Base-by-base conservation (phyloP, 1,140 invertebrate species). In the Drosophila cardini region DNA sequence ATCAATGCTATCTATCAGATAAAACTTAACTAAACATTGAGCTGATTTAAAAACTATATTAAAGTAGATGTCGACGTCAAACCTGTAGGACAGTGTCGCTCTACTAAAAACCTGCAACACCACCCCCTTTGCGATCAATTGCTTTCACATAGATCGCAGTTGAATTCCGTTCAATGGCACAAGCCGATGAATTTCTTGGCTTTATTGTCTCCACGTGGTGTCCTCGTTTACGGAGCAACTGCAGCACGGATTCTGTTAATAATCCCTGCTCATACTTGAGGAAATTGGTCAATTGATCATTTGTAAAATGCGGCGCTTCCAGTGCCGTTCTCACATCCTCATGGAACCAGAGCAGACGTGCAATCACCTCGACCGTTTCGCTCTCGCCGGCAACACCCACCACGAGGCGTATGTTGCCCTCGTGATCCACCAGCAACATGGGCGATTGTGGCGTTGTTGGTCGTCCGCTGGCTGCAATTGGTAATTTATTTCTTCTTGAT, bases 71-170 rank as follows among this genome's bases (percentile, higher is more conserved):
- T 5, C 21, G 21, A 26, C 5, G 4, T 26, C 21, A 26, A 26
- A 26, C 21, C 21, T 26, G 21, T 26, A 2, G 21, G 21, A 26
- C 21, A 26, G 21, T 26, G 21, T 26, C 3, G 10, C 10, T 13
- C 2, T 34, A 36, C 16, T 53, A 55, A 6, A 55, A 55, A n/a
- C 52, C 52, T 21, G 34, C 52, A 18, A 38, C 30, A 18, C 52
- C 34, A 16, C 52, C 52, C 4, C 34, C 34, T 38, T 38, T 36
- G 0, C 30, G 43, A 16, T 18, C 9, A 45, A 16, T 16, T 6
- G 43, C 43, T 6, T 15, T 45, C 6, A 8, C 16, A 45, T 45
- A 45, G 13, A 45, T 48, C 26, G 46, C 46, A 16, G 13, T 26
- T 21, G 46, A 8, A 21, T 26, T 11, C 6, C 52, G 52, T 13